Conservation (phyloP, 2,888 invertebrate genomes). For the Spisula subtruncata region DNA sequence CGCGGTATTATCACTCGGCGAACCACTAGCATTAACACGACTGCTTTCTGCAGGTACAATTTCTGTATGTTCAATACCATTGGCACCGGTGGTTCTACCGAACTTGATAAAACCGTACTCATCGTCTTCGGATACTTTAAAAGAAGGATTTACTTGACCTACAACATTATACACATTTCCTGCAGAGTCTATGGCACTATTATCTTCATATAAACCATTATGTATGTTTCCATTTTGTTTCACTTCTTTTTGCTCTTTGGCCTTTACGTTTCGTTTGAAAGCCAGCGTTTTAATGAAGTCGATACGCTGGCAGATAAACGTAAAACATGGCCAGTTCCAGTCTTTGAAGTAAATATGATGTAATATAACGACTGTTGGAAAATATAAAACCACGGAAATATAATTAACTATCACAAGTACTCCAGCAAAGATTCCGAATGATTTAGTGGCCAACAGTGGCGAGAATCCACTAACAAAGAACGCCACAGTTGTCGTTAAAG, state of each 20-base stretch:
- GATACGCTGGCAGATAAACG: constrained; percentile 1
- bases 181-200: constrained; percentile 55
- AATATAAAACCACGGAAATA: constrained; percentile 79
- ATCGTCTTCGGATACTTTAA: constrained; percentile 41
- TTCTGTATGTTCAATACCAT: neutral
- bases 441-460: constrained; percentile 79
- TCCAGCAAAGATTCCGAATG: constrained; percentile 83
- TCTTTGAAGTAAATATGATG: constrained; percentile 76
- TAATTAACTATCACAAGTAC: constrained; percentile 80
- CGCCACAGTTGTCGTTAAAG: constrained; percentile 78
- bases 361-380: constrained; percentile 76
- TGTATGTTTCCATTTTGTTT: neutral
- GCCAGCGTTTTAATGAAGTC: neutral
- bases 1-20: neutral
- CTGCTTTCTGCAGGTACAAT: neutral
- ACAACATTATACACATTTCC: constrained; percentile 61
- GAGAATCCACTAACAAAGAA: constrained; percentile 80
- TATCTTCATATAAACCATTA: constrained; percentile 51
- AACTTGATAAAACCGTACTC: constrained; percentile 63
- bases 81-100: neutral
- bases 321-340: constrained; percentile 69
- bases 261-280: neutral
- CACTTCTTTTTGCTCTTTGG: neutral
- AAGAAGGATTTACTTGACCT: constrained; percentile 55
- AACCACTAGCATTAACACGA: neutral